A percentile compares a stretch with the other conserved stretches of the same genome.
Conservation (phyloP, 2,888 invertebrate genomes). For the Capitulum mitella region DNA sequence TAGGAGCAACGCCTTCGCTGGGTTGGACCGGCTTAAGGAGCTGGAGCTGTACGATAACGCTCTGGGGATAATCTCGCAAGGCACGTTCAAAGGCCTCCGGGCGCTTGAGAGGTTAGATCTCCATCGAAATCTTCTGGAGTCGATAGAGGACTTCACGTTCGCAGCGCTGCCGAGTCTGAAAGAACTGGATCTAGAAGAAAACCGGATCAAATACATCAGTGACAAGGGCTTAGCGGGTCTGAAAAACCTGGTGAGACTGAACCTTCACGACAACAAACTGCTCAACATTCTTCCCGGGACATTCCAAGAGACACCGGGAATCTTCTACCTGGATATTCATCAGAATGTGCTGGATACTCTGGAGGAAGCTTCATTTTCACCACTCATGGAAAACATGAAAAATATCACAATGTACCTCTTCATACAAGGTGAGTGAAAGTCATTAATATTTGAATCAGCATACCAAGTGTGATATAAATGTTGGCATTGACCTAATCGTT, state of each 20-base stretch:
- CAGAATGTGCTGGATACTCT: slow-evolving; percentile 68
- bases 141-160: slow-evolving; percentile 70
- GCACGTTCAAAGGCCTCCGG: slow-evolving; percentile 52
- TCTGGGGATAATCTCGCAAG: slow-evolving; percentile 30
- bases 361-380: slow-evolving; percentile 66
- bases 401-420: slow-evolving; percentile 65
- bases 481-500: too few species aligned
- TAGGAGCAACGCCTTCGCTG: slow-evolving; percentile 39
- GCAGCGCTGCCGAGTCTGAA: slow-evolving; percentile 66
- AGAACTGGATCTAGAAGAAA: slow-evolving; percentile 57
- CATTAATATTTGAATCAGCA: too few species aligned
- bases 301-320: slow-evolving; percentile 61
- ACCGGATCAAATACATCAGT: slow-evolving; percentile 57
- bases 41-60: slow-evolving; percentile 48
- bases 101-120: slow-evolving; percentile 66
- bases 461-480: too few species aligned
- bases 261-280: slow-evolving; percentile 66
- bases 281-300: slow-evolving; percentile 61
- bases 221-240: slow-evolving; percentile 69
- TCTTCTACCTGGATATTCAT: slow-evolving; percentile 66
- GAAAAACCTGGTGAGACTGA: slow-evolving; percentile 61
- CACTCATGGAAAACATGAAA: slow-evolving; percentile 68
- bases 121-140: slow-evolving; percentile 63
- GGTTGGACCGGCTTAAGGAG: slow-evolving; percentile 38
- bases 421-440: slow-evolving; percentile 64